Base-by-base conservation (phyloP, 2,113 vertebrate species). In the Globicephala melas region DNA sequence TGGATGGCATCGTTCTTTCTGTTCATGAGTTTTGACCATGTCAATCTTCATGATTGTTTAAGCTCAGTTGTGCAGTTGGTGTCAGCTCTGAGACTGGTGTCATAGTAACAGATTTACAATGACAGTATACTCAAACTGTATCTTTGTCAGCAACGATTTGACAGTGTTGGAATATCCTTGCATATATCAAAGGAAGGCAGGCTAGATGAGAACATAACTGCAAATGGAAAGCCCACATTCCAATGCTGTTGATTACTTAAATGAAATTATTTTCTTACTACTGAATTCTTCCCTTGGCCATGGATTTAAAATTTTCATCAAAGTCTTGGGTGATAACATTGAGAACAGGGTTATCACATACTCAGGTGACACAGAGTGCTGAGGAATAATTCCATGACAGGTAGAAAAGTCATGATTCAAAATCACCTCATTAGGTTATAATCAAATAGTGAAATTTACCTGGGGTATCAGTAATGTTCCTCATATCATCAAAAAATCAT, bases 111-210 rank as follows among this genome's bases (percentile, higher is more conserved):
- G 36, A 70, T 65, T 96, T 79, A 90, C 5, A 74, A 55, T 60
- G 71, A 82, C 2, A 36, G 33, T 58, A 25, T 60, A 95, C 68
- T 93, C 36, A 92, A 93, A 96, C 84, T 55, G 11, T 63, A 77
- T 74, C 28, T 65, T 92, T 91, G 25, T 84, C n/a, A 89, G 55
- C 17, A 82, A 93, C 92, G 53, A 38, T 92, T 82, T 97, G 74
- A 71, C 50, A 67, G 23, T 88, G 41, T 83, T 79, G 15, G 76
- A 20, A 28, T 95, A 60, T 65, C 25, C 63, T 89, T 79, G 33
- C 89, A 6, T 44, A 21, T 76, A 65, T 94, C 55, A 55, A 96
- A 94, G 58, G 77, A 86, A 86, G n/a, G 38, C 21, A 41, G 71
- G 33, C 15, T 89, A n/a, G 20, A 18, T 93, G 60, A 79, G 15